A percentile compares a stretch with the other conserved stretches of the same genome.
Conservation (phyloP, 2,888 invertebrate genomes). For the Ischnura elegans region DNA sequence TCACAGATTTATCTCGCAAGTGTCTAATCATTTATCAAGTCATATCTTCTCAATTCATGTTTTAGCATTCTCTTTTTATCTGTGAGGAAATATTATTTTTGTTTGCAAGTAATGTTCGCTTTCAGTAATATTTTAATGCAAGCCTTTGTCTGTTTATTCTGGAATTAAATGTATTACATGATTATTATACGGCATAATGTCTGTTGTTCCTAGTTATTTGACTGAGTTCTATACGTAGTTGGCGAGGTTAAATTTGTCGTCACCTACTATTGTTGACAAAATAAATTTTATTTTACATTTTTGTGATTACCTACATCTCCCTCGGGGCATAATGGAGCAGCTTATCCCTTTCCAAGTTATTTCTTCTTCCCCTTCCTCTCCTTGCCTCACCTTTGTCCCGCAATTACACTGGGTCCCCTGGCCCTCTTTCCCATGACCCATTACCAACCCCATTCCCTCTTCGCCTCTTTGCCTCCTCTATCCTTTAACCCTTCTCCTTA, state of each 20-base stretch:
- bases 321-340: not conserved
- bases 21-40: too few species aligned
- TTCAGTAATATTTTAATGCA: too few species aligned
- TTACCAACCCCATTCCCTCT: not conserved
- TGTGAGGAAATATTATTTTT: too few species aligned
- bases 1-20: too few species aligned
- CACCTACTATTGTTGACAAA: not conserved
- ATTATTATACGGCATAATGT: too few species aligned
- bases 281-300: not conserved
- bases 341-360: not conserved
- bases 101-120: too few species aligned
- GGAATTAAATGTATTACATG: too few species aligned
- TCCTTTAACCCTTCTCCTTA: not conserved
- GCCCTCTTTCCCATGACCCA: not conserved
- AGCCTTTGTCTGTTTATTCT: too few species aligned
- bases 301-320: not conserved
- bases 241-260: not conserved
- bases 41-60: too few species aligned
- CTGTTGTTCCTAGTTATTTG: too few species aligned
- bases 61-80: too few species aligned
- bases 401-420: not conserved
- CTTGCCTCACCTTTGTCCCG: not conserved
- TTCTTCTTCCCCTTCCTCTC: not conserved
- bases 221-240: not conserved
- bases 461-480: not conserved